Evolutionary conservation across 2,113 vertebrate species (phyloP).

Genomic region (Oenanthe oenanthe): DNA sequence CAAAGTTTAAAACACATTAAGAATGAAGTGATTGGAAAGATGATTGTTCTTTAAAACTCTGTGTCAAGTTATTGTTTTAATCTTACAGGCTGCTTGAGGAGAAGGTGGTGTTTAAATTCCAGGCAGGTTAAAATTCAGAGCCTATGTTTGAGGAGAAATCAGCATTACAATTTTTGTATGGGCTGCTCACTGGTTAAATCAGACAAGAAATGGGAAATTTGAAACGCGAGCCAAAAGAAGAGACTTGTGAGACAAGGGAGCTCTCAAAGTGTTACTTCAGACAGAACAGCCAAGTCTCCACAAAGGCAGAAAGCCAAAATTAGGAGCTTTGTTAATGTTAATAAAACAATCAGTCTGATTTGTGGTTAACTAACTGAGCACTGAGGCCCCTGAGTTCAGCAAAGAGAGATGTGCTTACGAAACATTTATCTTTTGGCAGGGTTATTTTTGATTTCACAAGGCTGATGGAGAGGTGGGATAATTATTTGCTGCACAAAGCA

Average conservation of each 20-base stretch:
- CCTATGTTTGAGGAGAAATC: background rate
- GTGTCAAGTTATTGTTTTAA: background rate
- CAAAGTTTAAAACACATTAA: background rate
- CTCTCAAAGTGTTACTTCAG: background rate
- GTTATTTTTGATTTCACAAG: background rate
- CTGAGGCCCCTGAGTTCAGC: background rate
- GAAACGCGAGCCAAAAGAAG: background rate
- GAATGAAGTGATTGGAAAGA: background rate
- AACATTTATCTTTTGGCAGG: background rate
- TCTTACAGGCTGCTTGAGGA: background rate
- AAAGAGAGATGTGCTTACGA: background rate
- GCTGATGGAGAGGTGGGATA: background rate
- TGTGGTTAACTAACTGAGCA: constrained; percentile 8
- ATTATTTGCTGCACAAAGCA: background rate
- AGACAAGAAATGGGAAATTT: background rate
- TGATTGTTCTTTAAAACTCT: background rate
- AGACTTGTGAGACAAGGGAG: background rate
- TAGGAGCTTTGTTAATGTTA: background rate
- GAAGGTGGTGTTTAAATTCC: background rate
- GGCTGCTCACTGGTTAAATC: background rate
- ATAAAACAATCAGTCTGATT: background rate
- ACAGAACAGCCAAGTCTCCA: background rate
- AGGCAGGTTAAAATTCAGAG: background rate
- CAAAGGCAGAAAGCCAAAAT: background rate
- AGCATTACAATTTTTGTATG: background rate